Base-by-base conservation (phyloP, 2,113 vertebrate species). In the Mystacornis crossleyi region DNA sequence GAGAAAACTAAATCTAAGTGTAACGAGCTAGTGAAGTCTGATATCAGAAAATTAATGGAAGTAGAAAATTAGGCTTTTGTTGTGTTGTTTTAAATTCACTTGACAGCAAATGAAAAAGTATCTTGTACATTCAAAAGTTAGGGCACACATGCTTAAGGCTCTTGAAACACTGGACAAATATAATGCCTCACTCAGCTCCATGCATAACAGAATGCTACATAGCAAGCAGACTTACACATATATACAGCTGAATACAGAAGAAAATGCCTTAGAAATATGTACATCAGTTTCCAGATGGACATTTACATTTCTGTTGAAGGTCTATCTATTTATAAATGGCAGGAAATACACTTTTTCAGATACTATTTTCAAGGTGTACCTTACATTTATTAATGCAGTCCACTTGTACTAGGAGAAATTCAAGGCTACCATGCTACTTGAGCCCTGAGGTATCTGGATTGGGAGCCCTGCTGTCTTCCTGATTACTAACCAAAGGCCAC, bases 111-210 rank as follows among this genome's bases (percentile, higher is more conserved):
- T 81, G 21, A 87, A 93, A 91, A 96, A 77, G 77, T 61, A 48
- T 47, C 82, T 96, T 93, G 73, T 97, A 98, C 97, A 98, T 98
- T 98, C 97, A 97, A 78, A 97, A 98, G 97, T 94, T 97, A 97
- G 95, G 95, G 94, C 81, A 97, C 97, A 97, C 97, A 98, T 98
- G 98, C 98, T 98, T 98, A 98, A 98, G 97, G 98, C 95, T 98
- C 94, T 95, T 98, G 92, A 96, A 98, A 97, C 97, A 97, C 96
- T 87, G 92, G 93, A 97, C 97, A 93, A 96, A 95, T 95, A 98
- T 83, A 95, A 93, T 96, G 96, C 58, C 77, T 96, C 94, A 95
- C 89, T 87, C 78, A 95, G 90, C 90, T 97, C 95, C 98, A 98
- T 98, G 98, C 98, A 98, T 95, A 98, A 97, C 96, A 86, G 95